These are phyloP conservation scores for Strigamia crassipes DNA, from an alignment of 2,888 invertebrate species.

Conservation along the genomic window DNA sequence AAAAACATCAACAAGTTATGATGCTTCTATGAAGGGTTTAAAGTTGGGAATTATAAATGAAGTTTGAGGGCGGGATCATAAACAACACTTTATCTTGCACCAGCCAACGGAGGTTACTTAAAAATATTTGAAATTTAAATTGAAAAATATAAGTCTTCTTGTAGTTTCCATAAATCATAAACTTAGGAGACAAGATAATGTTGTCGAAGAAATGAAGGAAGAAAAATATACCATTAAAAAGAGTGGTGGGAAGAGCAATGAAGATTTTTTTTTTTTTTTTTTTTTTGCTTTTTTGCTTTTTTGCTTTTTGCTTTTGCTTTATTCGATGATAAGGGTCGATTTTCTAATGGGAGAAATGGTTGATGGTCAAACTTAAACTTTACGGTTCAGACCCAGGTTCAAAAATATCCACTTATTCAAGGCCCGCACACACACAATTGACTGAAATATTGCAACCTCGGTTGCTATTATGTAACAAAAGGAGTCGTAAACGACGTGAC, in stretches of 20 bases:
- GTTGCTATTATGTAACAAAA: too few relatives aligned
- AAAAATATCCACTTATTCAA: neutral
- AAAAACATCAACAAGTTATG: conserved; percentile 30
- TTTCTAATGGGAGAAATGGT: neutral
- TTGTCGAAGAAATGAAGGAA: neutral
- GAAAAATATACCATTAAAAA: neutral
- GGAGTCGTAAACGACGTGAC: too few relatives aligned
- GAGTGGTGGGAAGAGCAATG: neutral
- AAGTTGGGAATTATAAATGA: conserved; percentile 16
- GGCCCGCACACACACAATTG: neutral
- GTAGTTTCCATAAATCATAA: conserved; percentile 23
- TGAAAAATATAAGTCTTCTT: conserved; percentile 30
- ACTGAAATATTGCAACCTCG: neutral
- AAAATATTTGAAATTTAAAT: conserved; percentile 30
- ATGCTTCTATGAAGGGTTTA: conserved; percentile 12
- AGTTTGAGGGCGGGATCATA: conserved; percentile 13
- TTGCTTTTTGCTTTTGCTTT: neutral
- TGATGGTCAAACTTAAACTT: neutral
- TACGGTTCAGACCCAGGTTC: neutral
- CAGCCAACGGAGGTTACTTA: conserved; percentile 20
- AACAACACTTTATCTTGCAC: conserved; percentile 26
- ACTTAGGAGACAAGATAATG: conserved; percentile 18
- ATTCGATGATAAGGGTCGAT: neutral
- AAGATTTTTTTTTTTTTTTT: too few relatives aligned
- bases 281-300: neutral